A percentile compares a stretch with the other conserved stretches of the same genome.
These are phyloP conservation scores for Linyphia triangularis DNA, from an alignment of 2,888 invertebrate genomes.

Conservation along the genomic window DNA sequence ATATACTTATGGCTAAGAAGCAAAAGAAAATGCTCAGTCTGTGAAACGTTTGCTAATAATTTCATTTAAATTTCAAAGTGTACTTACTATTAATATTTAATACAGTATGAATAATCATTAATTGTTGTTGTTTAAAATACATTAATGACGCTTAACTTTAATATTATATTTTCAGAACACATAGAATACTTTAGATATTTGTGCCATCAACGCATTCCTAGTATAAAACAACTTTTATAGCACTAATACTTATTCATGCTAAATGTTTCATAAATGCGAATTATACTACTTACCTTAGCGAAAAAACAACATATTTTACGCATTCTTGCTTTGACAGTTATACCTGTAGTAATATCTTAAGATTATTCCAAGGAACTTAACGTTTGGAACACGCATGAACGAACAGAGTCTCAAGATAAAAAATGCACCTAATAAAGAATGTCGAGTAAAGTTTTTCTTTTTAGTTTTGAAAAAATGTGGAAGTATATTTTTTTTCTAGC, in stretches of 20 bases:
- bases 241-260: not conserved
- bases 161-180: no score
- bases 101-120: no score
- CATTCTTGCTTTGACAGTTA: constrained; percentile 43
- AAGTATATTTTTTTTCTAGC: constrained; percentile 10
- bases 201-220: no score
- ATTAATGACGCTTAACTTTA: no score
- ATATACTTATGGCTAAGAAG: no score
- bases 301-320: constrained; percentile 26
- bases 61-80: no score
- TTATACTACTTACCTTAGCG: not conserved
- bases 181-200: no score
- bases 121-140: no score
- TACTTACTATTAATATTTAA: no score
- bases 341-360: constrained; percentile 1
- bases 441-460: constrained; percentile 6
- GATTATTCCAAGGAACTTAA: constrained; percentile 22
- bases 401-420: constrained; percentile 14
- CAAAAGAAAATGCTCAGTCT: no score
- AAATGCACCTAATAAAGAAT: constrained; percentile 18
- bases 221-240: no score
- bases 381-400: constrained; percentile 39
- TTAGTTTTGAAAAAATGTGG: not conserved
- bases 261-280: not conserved
- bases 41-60: no score